Percentiles rank a stretch among this genome's conserved stretches.
These are phyloP conservation scores for Schlechtendalia chinensis DNA, from an alignment of 1,140 invertebrate species.

Conservation along the genomic window DNA sequence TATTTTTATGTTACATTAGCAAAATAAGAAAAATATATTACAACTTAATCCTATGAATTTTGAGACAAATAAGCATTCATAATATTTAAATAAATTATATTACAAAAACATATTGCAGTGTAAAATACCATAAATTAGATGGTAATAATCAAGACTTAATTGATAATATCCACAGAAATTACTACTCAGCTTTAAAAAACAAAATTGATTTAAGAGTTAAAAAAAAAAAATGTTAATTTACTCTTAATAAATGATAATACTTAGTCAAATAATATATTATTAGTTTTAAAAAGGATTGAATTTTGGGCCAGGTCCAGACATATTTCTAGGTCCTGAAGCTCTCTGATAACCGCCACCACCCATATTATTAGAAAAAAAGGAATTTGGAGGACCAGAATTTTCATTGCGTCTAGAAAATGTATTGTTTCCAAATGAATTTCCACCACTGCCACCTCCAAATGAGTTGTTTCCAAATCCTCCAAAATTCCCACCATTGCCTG, in stretches of 20 bases:
- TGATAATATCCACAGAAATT: background rate
- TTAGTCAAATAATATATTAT: slow-evolving; percentile 25
- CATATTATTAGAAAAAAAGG: slow-evolving; percentile 48
- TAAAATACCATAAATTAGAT: slow-evolving; percentile 21
- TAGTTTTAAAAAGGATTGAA: slow-evolving; percentile 44
- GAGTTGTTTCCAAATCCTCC: slow-evolving; percentile 53
- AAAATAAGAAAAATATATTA: slow-evolving; percentile 1
- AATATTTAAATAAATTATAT: slow-evolving; percentile 10
- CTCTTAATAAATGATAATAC: slow-evolving; percentile 19
- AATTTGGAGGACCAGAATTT: slow-evolving; percentile 37
- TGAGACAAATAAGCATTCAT: slow-evolving; percentile 2
- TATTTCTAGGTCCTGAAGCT: slow-evolving; percentile 42
- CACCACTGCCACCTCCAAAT: slow-evolving; percentile 51
- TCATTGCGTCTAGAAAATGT: slow-evolving; percentile 41
- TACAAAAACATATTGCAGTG: slow-evolving; percentile 9
- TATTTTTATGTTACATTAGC: background rate
- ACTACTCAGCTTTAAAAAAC: background rate
- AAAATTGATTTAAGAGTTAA: background rate
- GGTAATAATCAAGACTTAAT: background rate
- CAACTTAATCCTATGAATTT: background rate
- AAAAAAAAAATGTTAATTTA: slow-evolving; percentile 1
- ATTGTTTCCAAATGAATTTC: slow-evolving; percentile 48
- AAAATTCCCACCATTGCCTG: slow-evolving; percentile 54
- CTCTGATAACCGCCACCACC: slow-evolving; percentile 36
- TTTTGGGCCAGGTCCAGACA: slow-evolving; percentile 42